Conservation (phyloP, 2,797 vertebrate species). For the Sphenopsis melanotis region DNA sequence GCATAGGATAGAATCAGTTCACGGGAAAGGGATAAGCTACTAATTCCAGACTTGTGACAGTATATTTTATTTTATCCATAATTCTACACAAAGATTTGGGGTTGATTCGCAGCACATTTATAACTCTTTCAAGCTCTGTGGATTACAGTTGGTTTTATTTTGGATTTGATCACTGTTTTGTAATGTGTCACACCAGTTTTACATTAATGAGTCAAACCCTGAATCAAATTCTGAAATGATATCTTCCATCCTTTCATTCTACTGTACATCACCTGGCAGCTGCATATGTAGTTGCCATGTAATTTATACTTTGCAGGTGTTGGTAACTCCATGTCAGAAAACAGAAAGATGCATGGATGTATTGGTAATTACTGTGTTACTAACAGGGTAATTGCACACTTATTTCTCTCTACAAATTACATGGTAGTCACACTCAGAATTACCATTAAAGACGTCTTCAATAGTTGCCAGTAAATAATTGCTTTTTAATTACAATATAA, state of each 20-base stretch:
- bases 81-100: not conserved
- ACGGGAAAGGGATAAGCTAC: not conserved
- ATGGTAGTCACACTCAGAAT: conserved; percentile 72
- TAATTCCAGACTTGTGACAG: not conserved
- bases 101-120: not conserved
- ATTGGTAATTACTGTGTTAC: conserved; percentile 77
- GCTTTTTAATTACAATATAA: conserved; percentile 78
- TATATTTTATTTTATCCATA: not conserved
- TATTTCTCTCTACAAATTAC: conserved; percentile 76
- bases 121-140: not conserved
- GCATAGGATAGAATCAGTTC: not conserved
- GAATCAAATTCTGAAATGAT: not conserved
- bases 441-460: conserved; percentile 68
- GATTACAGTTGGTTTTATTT: not conserved
- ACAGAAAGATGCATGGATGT: conserved; percentile 61
- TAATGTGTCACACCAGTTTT: not conserved
- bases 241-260: conserved; percentile 18
- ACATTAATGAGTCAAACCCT: not conserved
- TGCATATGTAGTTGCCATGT: conserved; percentile 9
- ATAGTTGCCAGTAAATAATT: conserved; percentile 73
- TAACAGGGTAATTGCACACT: conserved; percentile 74
- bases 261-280: conserved; percentile 36
- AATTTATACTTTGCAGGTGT: conserved; percentile 70
- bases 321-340: conserved; percentile 57
- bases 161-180: not conserved